Percentiles rank a stretch among this genome's conserved stretches.
Conservation (phyloP, 2,113 vertebrate species). For the Lichenostomus cassidix region DNA sequence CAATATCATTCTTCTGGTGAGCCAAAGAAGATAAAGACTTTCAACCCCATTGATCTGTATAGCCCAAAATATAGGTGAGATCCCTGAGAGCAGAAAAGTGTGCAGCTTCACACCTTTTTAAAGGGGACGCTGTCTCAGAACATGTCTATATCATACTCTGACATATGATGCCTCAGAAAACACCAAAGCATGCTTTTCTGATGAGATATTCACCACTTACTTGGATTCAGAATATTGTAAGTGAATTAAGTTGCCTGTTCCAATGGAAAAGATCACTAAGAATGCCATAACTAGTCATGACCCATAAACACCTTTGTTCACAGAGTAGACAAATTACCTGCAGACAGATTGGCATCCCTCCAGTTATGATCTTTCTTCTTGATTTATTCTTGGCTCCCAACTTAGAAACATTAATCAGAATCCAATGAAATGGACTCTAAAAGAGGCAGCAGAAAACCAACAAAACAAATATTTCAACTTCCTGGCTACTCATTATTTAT, state of each 20-base stretch:
- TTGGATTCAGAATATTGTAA: background rate
- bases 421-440: background rate
- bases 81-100: background rate
- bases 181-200: background rate
- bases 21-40: background rate
- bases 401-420: conserved; percentile 1
- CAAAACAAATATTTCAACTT: background rate
- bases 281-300: background rate
- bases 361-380: background rate
- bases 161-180: background rate
- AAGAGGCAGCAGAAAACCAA: background rate
- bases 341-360: background rate
- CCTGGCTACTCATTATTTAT: background rate
- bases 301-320: background rate
- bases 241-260: background rate
- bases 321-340: background rate
- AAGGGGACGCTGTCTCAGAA: background rate
- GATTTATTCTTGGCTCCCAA: background rate
- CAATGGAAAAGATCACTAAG: background rate
- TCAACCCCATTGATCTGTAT: background rate
- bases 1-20: background rate
- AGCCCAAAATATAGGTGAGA: background rate
- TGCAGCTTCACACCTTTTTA: background rate
- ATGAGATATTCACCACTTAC: background rate
- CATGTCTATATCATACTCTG: background rate